A percentile compares a stretch with the other conserved stretches of the same genome.
Conservation (phyloP, 2,797 vertebrate genomes). For the Rhynchotus rufescens region DNA sequence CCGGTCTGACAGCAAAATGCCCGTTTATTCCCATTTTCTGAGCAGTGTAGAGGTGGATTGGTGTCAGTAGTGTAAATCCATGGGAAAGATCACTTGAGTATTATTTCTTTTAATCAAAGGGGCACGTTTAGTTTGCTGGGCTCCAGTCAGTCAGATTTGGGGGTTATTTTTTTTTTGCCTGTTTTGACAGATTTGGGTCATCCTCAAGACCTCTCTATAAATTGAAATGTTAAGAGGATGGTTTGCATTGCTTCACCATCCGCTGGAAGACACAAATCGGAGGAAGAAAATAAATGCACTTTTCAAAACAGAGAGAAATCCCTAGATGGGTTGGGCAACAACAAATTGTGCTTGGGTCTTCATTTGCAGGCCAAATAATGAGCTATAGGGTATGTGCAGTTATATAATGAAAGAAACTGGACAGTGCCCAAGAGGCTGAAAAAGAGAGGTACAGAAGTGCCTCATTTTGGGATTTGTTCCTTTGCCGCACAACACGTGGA, state of each 20-base stretch:
- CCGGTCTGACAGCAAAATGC: background rate
- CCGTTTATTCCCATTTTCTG: background rate
- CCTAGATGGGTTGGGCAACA: conserved; percentile 44
- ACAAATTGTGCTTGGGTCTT: background rate
- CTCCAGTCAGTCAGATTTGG: background rate
- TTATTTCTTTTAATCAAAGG: conserved; percentile 1
- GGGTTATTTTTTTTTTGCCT: background rate
- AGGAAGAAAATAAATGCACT: background rate
- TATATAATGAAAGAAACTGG: conserved; percentile 45
- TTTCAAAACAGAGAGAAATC: conserved; percentile 11
- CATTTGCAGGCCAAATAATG: conserved; percentile 2
- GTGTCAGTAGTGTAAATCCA: background rate
- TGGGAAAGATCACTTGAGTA: background rate
- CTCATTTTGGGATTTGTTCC: conserved; percentile 54
- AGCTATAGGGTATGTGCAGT: conserved; percentile 59
- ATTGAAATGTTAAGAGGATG: conserved; percentile 11
- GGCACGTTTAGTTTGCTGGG: background rate
- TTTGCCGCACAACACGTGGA: conserved; percentile 6
- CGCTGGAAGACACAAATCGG: background rate
- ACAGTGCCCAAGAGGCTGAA: conserved; percentile 21
- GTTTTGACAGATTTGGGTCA: conserved; percentile 59
- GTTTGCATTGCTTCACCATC: conserved; percentile 1
- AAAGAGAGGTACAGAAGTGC: conserved; percentile 34
- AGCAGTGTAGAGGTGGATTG: background rate
- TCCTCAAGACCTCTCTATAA: background rate